Percentiles rank a stretch among this genome's conserved stretches.
These are phyloP conservation scores for Jacana jacana DNA, from an alignment of 2,113 vertebrate genomes.

Conservation along the genomic window DNA sequence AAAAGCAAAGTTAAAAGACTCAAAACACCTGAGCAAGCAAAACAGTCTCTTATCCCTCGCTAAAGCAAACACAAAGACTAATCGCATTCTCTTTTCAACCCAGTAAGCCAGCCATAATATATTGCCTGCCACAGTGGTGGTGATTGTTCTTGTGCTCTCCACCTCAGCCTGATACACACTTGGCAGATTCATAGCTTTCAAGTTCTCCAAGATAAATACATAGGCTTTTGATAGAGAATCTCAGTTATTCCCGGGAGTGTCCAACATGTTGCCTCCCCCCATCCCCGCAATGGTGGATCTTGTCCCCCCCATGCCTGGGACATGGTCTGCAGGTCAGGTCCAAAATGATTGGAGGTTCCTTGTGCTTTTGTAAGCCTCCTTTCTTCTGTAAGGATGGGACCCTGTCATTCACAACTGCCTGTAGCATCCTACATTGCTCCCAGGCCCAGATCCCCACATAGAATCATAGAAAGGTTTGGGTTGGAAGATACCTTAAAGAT, in stretches of 20 bases:
- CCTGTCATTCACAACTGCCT: background rate
- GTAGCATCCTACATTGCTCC: background rate
- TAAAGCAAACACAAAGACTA: constrained; percentile 7
- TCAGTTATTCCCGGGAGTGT: background rate
- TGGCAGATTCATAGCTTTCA: constrained; percentile 38
- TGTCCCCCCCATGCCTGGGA: background rate
- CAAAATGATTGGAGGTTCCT: background rate
- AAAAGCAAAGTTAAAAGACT: constrained; percentile 26
- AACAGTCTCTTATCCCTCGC: background rate
- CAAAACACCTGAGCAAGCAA: constrained; percentile 63
- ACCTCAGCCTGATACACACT: background rate
- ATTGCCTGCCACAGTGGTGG: constrained; percentile 28
- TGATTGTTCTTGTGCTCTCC: constrained; percentile 24
- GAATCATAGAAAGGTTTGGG: background rate
- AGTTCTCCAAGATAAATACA: constrained; percentile 11
- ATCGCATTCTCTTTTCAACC: background rate
- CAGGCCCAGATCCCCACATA: background rate
- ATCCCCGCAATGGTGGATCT: fast-evolving
- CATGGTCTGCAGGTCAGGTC: background rate
- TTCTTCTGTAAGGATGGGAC: background rate
- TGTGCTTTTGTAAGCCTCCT: background rate
- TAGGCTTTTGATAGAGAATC: background rate
- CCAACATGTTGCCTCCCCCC: background rate
- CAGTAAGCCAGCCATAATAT: background rate
- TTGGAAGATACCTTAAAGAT: background rate